A percentile compares a stretch with the other conserved stretches of the same genome.
phyloP scores from a whole-genome alignment of 2,797 vertebrate species.

The Crypturellus tataupa region DNA sequence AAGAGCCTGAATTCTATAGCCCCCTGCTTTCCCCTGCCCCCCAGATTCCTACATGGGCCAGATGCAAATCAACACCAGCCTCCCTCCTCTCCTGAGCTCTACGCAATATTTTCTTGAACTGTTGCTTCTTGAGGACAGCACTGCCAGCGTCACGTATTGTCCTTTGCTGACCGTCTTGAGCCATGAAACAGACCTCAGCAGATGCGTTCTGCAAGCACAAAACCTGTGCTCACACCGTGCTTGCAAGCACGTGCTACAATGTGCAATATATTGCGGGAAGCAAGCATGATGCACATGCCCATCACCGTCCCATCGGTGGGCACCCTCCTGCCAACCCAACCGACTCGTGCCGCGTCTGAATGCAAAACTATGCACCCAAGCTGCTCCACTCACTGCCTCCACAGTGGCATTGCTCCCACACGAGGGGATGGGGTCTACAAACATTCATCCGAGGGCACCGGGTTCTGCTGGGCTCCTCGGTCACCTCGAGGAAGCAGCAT shows the following conservation, averaged over 20 bases:
- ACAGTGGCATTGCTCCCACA: not conserved
- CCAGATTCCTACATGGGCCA: conserved; percentile 24
- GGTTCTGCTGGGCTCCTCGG: not conserved
- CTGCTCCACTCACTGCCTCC: not conserved
- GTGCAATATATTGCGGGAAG: not conserved
- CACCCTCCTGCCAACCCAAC: too few species aligned
- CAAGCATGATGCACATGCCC: not conserved
- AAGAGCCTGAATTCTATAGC: conserved; percentile 54
- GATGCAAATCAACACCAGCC: conserved; percentile 49
- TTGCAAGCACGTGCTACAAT: accelerated
- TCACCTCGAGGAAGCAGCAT: not conserved
- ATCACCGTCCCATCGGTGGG: too few species aligned
- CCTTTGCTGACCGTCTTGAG: not conserved
- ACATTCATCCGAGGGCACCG: accelerated
- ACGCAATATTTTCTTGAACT: conserved; percentile 4
- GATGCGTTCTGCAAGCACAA: not conserved
- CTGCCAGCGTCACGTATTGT: not conserved
- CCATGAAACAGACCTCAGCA: not conserved
- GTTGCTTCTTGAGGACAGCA: not conserved
- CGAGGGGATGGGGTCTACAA: accelerated
- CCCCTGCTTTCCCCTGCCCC: conserved; percentile 33
- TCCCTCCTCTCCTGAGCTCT: not conserved
- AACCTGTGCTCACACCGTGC: accelerated
- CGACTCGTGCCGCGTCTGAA: not conserved
- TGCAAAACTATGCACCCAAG: not conserved